These are phyloP conservation scores for Phaetusa simplex DNA, from an alignment of 2,113 vertebrate genomes.

Conservation along the genomic window DNA sequence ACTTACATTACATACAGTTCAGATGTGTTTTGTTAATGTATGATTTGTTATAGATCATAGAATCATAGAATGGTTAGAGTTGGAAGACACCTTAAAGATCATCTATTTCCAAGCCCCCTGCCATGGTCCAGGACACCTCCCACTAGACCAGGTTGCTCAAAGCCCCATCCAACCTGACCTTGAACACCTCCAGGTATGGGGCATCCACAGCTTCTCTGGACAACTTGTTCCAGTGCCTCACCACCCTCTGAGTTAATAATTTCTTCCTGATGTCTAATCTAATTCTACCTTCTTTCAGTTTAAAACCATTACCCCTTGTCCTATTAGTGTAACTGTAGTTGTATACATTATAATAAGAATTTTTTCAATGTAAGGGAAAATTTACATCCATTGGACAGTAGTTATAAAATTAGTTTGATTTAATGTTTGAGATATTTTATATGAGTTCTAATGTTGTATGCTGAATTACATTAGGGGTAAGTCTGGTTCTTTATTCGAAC, in stretches of 20 bases:
- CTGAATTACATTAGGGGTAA: background rate
- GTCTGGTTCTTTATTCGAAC: background rate
- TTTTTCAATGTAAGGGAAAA: background rate
- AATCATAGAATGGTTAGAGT: background rate
- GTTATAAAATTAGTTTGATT: background rate
- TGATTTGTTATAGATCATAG: background rate
- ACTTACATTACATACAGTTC: background rate
- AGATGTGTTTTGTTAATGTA: background rate
- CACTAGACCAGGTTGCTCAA: background rate
- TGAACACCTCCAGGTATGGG: background rate
- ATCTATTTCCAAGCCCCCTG: background rate
- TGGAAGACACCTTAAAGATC: background rate
- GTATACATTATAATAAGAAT: background rate
- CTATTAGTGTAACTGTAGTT: background rate
- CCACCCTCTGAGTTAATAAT: too few relatives aligned
- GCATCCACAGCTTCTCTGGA: background rate
- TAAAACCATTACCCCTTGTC: background rate
- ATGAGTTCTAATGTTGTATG: rapidly evolving
- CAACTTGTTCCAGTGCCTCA: background rate
- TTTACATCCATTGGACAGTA: background rate
- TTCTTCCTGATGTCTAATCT: background rate
- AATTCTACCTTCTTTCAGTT: background rate
- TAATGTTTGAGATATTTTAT: background rate
- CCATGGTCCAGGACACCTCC: background rate
- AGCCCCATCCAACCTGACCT: background rate